Conservation (phyloP, 2,888 invertebrate species). For the Caradrina clavipalpis region DNA sequence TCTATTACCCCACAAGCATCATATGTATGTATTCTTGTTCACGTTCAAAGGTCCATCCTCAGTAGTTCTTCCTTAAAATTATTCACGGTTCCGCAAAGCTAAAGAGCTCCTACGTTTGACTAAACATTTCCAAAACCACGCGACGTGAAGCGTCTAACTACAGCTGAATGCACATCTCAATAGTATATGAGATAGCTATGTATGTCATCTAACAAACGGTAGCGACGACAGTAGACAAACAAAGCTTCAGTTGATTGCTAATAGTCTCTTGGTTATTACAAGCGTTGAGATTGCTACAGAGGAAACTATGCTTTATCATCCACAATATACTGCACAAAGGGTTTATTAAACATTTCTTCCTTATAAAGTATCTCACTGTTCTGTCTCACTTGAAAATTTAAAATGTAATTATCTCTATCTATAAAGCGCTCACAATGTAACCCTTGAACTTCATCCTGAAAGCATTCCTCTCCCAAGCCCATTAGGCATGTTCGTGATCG, state of each 20-base stretch:
- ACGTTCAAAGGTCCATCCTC: conserved; percentile 1
- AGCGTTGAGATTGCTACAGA: conserved; percentile 68
- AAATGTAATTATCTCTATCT: conserved; percentile 38
- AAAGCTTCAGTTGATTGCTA: conserved; percentile 68
- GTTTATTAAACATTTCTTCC: conserved; percentile 6
- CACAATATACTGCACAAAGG: conserved; percentile 10
- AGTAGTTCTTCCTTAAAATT: conserved; percentile 24
- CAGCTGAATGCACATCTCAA: conserved; percentile 48
- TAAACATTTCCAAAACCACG: conserved; percentile 55
- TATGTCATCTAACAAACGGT: conserved; percentile 61
- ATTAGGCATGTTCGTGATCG: conserved; percentile 79
- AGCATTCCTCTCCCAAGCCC: conserved; percentile 71
- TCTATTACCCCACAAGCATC: background rate
- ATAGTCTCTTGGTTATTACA: conserved; percentile 67
- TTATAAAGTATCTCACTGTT: conserved; percentile 19
- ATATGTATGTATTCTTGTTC: background rate
- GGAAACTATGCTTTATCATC: conserved; percentile 34
- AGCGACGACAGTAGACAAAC: conserved; percentile 63
- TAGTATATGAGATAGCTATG: conserved; percentile 44
- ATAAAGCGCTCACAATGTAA: conserved; percentile 34
- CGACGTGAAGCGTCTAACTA: conserved; percentile 47
- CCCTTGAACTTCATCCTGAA: conserved; percentile 63
- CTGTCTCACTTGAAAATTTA: conserved; percentile 16
- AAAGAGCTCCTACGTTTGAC: conserved; percentile 41
- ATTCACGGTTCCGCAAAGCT: conserved; percentile 28